Evolutionary conservation across 2,888 invertebrate species (phyloP).

Genomic region (Lasioglossum oenotherae): DNA sequence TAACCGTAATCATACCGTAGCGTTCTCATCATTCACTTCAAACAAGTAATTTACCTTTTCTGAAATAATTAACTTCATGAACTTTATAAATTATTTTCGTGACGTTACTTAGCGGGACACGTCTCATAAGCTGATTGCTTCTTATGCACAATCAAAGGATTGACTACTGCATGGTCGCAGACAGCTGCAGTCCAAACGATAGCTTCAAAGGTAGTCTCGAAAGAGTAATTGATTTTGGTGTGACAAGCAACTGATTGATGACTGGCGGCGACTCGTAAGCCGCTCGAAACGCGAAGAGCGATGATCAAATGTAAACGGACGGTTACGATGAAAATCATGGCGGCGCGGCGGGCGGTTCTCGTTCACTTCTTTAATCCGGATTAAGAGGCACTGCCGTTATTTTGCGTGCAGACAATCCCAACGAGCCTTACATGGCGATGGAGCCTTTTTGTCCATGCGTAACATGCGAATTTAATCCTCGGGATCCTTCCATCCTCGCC

Average conservation of each 20-base stretch:
- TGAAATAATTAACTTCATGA: neutral
- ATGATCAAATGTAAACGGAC: slow-evolving; percentile 13
- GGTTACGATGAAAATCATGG: slow-evolving; percentile 9
- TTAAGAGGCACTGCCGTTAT: slow-evolving; percentile 30
- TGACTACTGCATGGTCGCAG: neutral
- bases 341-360: neutral
- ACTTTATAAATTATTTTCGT: neutral
- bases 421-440: slow-evolving; percentile 91
- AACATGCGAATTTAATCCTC: slow-evolving; percentile 95
- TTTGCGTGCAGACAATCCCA: slow-evolving; percentile 91
- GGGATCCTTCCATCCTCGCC: slow-evolving; percentile 91
- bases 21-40: neutral
- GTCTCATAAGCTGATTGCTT: neutral
- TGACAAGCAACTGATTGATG: neutral
- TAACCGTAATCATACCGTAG: too few species aligned
- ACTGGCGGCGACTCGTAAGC: neutral
- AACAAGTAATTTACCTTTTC: neutral
- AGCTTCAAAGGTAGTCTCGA: neutral
- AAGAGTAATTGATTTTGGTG: neutral
- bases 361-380: slow-evolving; percentile 30
- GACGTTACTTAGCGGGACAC: neutral
- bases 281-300: neutral
- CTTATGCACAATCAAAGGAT: neutral
- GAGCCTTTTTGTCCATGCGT: slow-evolving; percentile 92
- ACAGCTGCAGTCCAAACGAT: neutral